phyloP scores from a whole-genome alignment of 2,888 invertebrate species.

The Linnaemya vulpina region DNA sequence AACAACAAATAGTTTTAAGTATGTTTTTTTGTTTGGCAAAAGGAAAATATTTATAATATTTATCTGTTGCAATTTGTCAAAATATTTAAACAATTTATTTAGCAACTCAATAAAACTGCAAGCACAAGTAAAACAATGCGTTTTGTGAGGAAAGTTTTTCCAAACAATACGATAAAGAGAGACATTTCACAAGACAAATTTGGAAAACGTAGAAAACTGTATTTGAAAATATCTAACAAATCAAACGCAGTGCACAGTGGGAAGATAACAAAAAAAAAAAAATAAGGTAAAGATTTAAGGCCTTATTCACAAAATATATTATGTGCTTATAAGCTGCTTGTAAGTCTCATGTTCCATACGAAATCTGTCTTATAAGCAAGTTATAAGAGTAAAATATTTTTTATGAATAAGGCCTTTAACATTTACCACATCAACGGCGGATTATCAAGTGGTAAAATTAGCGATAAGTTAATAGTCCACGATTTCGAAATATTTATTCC shows the following conservation, averaged over 20 bases:
- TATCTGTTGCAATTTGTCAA: constrained; percentile 54
- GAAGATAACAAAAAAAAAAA: background rate
- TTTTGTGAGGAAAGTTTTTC: constrained; percentile 24
- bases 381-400: too few species aligned
- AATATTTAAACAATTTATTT: constrained; percentile 66
- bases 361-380: too few species aligned
- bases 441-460: too few species aligned
- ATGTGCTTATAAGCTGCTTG: too few species aligned
- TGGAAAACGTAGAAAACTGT: constrained; percentile 14
- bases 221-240: constrained; percentile 47
- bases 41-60: background rate
- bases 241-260: background rate
- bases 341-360: too few species aligned
- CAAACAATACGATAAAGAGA: constrained; percentile 13
- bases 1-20: constrained; percentile 19
- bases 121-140: constrained; percentile 52
- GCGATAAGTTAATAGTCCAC: too few species aligned
- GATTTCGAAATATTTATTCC: too few species aligned
- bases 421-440: too few species aligned
- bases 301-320: too few species aligned
- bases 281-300: too few species aligned
- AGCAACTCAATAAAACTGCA: constrained; percentile 51
- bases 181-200: constrained; percentile 30
- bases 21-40: background rate
- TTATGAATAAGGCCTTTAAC: too few species aligned